Evolutionary conservation across 2,888 invertebrate genomes (phyloP).

Genomic region (Cheilosia pagana): DNA sequence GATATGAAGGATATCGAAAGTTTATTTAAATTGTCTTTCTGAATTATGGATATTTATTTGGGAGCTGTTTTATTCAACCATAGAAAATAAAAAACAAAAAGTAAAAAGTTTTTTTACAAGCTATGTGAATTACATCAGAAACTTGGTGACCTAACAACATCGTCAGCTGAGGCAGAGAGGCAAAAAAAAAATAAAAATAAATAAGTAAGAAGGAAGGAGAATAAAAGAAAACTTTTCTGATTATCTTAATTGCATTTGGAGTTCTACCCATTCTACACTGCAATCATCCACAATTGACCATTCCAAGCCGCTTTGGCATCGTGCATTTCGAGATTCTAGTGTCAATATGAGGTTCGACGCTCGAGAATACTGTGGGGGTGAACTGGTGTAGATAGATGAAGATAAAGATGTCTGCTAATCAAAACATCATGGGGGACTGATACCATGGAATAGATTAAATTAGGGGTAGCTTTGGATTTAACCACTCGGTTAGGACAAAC

Average conservation of each 20-base stretch:
- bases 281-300: conserved; percentile 46
- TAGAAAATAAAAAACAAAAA: background rate
- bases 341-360: background rate
- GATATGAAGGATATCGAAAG: conserved; percentile 45
- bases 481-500: conserved; percentile 2
- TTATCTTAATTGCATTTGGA: conserved; percentile 72
- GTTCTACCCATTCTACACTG: conserved; percentile 38
- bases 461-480: conserved; percentile 57
- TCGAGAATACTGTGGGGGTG: no score
- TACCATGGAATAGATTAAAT: conserved; percentile 53
- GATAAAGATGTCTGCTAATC: conserved; percentile 60
- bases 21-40: conserved; percentile 57
- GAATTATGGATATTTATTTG: conserved; percentile 67
- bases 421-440: conserved; percentile 22
- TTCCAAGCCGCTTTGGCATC: conserved; percentile 6
- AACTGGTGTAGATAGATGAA: conserved; percentile 9
- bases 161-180: conserved; percentile 22
- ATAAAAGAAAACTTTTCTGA: conserved; percentile 66
- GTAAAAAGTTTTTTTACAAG: conserved; percentile 41
- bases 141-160: conserved; percentile 60
- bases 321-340: conserved; percentile 25
- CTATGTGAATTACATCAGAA: conserved; percentile 35
- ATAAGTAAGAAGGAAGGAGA: background rate
- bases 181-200: conserved; percentile 25
- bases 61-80: background rate